These are phyloP conservation scores for Bufo gargarizans DNA, from an alignment of 2,113 vertebrate genomes.

Conservation along the genomic window DNA sequence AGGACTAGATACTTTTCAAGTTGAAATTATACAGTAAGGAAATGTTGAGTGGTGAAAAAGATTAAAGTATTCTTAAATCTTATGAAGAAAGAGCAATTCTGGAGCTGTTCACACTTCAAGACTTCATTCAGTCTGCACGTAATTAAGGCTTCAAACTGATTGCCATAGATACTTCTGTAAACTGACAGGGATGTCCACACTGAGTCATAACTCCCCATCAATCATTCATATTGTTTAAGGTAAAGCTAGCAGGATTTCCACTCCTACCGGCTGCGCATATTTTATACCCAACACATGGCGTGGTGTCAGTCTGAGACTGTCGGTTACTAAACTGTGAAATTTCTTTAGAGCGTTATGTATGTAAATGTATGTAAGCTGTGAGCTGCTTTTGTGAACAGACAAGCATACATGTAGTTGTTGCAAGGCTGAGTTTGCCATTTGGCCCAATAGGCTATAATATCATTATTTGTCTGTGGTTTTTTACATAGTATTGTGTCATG, in stretches of 20 bases:
- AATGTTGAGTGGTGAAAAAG: constrained; percentile 30
- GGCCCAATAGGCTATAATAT: not conserved
- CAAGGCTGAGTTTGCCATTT: not conserved
- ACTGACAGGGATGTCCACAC: constrained; percentile 34
- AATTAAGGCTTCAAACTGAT: constrained; percentile 46
- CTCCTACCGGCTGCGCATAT: constrained; percentile 27
- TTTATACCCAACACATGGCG: constrained; percentile 37
- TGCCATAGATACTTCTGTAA: constrained; percentile 37
- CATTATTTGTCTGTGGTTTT: not conserved
- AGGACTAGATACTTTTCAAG: constrained; percentile 19
- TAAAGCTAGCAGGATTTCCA: constrained; percentile 35
- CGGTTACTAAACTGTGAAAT: constrained; percentile 4
- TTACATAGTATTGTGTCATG: not conserved
- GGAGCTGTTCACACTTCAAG: constrained; percentile 42
- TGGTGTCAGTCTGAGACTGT: constrained; percentile 25
- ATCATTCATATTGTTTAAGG: constrained; percentile 30
- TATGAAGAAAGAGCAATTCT: constrained; percentile 34
- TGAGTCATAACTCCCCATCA: constrained; percentile 34
- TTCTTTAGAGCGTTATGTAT: constrained; percentile 2
- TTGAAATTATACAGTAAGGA: constrained; percentile 4
- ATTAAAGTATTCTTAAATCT: constrained; percentile 25
- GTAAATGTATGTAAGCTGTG: not conserved
- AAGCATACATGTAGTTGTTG: not conserved
- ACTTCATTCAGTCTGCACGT: constrained; percentile 41
- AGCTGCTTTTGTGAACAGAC: not conserved